Conservation (phyloP, 2,888 invertebrate genomes). For the Cabera pusaria region DNA sequence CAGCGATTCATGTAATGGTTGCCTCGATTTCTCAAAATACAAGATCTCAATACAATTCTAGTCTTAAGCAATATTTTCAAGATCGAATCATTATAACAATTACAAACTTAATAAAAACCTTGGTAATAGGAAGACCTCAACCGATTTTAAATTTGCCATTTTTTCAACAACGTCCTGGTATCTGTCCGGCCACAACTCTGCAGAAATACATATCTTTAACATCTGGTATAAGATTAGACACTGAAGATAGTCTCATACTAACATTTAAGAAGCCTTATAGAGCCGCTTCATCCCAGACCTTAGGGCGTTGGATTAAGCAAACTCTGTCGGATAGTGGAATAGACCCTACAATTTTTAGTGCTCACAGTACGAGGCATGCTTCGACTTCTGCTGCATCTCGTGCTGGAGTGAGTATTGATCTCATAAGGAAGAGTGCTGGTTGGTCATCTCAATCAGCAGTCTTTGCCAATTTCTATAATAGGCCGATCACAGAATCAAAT, state of each 20-base stretch:
- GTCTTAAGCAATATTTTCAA: not conserved
- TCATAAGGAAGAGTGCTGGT: constrained; percentile 1
- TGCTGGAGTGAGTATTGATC: constrained; percentile 6
- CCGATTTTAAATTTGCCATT: not conserved
- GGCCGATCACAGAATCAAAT: constrained; percentile 1
- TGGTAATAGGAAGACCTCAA: not conserved
- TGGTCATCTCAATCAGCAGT: constrained; percentile 5
- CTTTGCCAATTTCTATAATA: constrained; percentile 9
- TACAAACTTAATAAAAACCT: not conserved
- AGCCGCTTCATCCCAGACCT: not conserved
- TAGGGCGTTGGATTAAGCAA: not conserved
- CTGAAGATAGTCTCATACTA: not conserved
- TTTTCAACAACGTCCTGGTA: not conserved
- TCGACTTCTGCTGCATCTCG: constrained; percentile 1
- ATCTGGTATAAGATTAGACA: no score
- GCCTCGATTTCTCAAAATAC: not conserved
- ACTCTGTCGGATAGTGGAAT: not conserved
- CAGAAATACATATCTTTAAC: not conserved
- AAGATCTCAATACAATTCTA: no score
- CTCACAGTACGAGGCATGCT: not conserved
- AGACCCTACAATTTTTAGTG: not conserved
- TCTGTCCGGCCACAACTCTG: not conserved
- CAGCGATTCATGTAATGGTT: not conserved
- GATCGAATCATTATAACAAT: not conserved
- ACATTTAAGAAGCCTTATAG: not conserved